Percentiles rank a stretch among this genome's conserved stretches.
These are phyloP conservation scores for Drosophila algonquin DNA, from an alignment of 2,888 invertebrate genomes.

Conservation along the genomic window DNA sequence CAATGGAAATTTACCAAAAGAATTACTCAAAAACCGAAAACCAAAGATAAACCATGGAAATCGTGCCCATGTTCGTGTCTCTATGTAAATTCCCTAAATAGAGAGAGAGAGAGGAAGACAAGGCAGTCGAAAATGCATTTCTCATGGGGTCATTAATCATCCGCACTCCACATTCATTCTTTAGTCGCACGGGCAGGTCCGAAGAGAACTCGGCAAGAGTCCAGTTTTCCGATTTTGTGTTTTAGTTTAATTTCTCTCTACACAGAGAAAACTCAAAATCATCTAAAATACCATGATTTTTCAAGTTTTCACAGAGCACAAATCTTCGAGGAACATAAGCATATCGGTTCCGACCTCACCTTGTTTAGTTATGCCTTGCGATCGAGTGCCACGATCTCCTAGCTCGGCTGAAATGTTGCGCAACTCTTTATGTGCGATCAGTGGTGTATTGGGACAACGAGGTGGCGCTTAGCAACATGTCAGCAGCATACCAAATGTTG, in stretches of 20 bases:
- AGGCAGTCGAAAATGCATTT: not conserved
- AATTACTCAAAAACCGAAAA: constrained; percentile 15
- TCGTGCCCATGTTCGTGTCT: not conserved
- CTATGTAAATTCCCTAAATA: not conserved
- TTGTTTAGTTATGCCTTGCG: not conserved
- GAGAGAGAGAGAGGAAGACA: not conserved
- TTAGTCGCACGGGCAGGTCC: not conserved
- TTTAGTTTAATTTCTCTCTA: not conserved
- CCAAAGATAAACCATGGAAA: constrained; percentile 1
- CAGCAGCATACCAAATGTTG: not conserved
- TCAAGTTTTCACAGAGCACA: not conserved
- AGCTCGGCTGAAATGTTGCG: not conserved
- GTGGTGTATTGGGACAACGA: not conserved
- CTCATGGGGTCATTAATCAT: not conserved
- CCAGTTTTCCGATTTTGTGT: constrained; percentile 3
- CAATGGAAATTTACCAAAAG: constrained; percentile 56
- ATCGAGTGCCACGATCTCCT: not conserved
- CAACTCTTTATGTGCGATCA: not conserved
- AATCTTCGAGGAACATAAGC: too few relatives aligned
- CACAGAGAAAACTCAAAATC: not conserved
- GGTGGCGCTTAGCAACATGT: not conserved
- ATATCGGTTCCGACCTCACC: not conserved
- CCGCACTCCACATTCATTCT: not conserved
- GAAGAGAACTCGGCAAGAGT: constrained; percentile 1
- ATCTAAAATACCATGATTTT: not conserved